Evolutionary conservation across 2,113 vertebrate genomes (phyloP), one percentile per base, ranked within the genome.

Genomic region (Crotalus horridus): DNA sequence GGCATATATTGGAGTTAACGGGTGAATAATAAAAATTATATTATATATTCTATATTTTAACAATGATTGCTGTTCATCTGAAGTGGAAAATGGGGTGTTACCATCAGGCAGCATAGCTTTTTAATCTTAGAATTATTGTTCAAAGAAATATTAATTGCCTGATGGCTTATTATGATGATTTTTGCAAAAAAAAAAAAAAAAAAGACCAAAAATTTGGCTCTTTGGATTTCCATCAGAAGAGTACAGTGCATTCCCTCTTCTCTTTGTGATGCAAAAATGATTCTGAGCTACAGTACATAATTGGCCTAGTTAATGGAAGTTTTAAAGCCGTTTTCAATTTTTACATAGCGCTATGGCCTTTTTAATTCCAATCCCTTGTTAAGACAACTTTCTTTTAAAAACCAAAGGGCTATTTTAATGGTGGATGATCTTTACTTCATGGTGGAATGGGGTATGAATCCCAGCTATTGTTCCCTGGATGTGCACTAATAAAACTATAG

Each of bases 31-130:
- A 39, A 98, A 90, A 93, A 85, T 61, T 56, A 93, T 92, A 92
- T 92, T 98, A 96, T 98, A 98, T 98, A 97, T 97, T 98, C 97
- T 98, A 98, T 97, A 98, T 98, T 97, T 98, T 97, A 98, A 97
- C 97, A 95, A 97, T 39, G 39, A 39, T 39, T 96, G 96, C 95
- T 97, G 95, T 98, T 96, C 95, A 43, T 51, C 96, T 93, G 93
- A 54, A 23, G 87, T 88, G 93, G 81, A 96, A 94, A 89, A 90
- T 89, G 94, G 94, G 95, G 92, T 94, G 91, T 53, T 24, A 89
- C 1, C 94, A 92, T 92, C 94, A 93, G 94, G 92, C 93, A 7
- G 33, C 55, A 39, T 55, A 0, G 23, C 69, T 61, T 58, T 90
- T 91, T 90, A 81, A 55, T 85, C 92, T 53, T 81, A n/a, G 23